Conservation (phyloP, 53 echinoderm and acorn worm species). For the Pentamera pediparva region DNA sequence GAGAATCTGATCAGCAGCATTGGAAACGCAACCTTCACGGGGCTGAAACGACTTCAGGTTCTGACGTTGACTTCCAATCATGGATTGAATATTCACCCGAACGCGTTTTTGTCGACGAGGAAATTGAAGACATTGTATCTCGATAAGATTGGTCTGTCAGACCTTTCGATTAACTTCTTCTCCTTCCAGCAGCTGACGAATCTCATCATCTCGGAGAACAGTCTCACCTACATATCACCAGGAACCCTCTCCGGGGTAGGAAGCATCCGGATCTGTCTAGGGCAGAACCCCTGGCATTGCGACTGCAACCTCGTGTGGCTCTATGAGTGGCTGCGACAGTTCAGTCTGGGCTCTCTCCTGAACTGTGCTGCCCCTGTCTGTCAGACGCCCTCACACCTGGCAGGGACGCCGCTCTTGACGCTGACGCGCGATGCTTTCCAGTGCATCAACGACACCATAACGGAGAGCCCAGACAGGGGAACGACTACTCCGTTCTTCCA, state of each 20-base stretch:
- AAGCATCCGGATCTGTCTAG: conserved; percentile 23
- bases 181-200: conserved; percentile 31
- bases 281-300: conserved; percentile 35
- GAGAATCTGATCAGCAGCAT: conserved; percentile 15
- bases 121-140: conserved; percentile 22
- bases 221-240: conserved; percentile 13
- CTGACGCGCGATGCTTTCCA: conserved; percentile 20
- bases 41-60: conserved; percentile 15
- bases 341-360: conserved; percentile 15
- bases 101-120: conserved; percentile 12
- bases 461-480: conserved; percentile 13
- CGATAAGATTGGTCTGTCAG: not conserved
- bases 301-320: conserved; percentile 27
- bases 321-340: conserved; percentile 22
- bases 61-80: conserved; percentile 9
- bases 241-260: conserved; percentile 23
- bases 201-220: conserved; percentile 5
- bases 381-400: not conserved
- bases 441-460: conserved; percentile 23
- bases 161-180: conserved; percentile 20
- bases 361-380: conserved; percentile 1
- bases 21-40: conserved; percentile 16
- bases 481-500: not conserved
- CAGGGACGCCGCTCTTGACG: not conserved
- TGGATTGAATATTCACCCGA: conserved; percentile 21